phyloP scores from a whole-genome alignment of 2,113 vertebrate species.

The Carassius carassius region DNA sequence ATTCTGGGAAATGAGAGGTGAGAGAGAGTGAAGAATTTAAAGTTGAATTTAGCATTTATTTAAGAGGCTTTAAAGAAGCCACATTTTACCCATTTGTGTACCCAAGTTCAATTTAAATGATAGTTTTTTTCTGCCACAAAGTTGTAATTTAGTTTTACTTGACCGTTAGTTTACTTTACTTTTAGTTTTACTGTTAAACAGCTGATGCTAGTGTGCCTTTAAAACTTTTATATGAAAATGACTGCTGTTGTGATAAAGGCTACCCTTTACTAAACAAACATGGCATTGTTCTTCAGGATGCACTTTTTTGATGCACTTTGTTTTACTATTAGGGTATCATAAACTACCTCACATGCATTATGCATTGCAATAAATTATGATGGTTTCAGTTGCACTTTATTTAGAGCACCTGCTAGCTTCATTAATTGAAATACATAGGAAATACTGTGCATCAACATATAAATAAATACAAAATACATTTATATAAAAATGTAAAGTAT shows the following conservation, averaged over 20 bases:
- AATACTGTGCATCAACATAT: not conserved
- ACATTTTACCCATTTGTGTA: not conserved
- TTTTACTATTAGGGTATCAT: not conserved
- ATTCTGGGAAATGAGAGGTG: not conserved
- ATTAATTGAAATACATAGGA: not conserved
- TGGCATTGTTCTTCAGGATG: not conserved
- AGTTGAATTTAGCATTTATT: not conserved
- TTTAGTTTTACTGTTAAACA: not conserved
- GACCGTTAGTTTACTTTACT: not conserved
- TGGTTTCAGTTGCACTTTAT: not conserved
- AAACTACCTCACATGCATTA: not conserved
- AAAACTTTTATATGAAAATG: not conserved
- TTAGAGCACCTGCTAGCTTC: not conserved
- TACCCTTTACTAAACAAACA: not conserved
- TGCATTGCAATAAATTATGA: not conserved
- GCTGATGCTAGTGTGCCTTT: not conserved
- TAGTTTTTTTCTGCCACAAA: not conserved
- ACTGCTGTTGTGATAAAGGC: not conserved
- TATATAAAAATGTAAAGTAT: too few species aligned
- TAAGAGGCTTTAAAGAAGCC: not conserved
- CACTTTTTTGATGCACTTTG: not conserved
- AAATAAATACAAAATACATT: not conserved
- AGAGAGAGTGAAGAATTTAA: not conserved
- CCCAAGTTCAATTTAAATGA: not conserved
- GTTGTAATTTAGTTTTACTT: not conserved